A percentile compares a stretch with the other conserved stretches of the same genome.
These are phyloP conservation scores for Thripadectes ignobilis DNA, from an alignment of 2,797 vertebrate genomes.

Conservation along the genomic window DNA sequence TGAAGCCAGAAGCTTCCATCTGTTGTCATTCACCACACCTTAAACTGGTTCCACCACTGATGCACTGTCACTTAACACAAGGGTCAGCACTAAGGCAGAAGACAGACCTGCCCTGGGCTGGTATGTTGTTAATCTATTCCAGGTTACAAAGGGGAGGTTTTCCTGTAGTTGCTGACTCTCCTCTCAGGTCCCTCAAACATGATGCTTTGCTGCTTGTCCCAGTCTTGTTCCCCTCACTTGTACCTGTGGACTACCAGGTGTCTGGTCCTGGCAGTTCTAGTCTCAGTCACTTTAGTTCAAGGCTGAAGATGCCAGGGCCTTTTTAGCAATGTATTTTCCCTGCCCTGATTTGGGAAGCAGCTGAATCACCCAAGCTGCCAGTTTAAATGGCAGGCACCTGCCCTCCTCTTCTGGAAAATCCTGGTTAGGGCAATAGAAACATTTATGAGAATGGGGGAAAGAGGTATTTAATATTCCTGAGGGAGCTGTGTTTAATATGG, in stretches of 20 bases:
- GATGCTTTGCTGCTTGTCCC: neutral
- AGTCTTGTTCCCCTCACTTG: neutral
- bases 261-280: neutral
- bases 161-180: neutral
- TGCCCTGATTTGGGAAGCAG: neutral
- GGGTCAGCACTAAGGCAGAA: neutral
- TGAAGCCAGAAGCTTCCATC: neutral
- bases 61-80: neutral
- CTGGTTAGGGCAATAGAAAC: neutral
- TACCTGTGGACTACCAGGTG: neutral
- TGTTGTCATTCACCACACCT: neutral
- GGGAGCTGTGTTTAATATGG: neutral
- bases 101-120: neutral
- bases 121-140: neutral
- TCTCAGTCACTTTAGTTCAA: neutral
- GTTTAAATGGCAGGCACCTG: neutral
- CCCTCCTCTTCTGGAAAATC: neutral
- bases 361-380: neutral
- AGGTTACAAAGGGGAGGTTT: neutral
- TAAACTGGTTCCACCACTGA: constrained; percentile 11
- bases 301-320: neutral
- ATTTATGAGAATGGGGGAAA: neutral
- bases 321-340: rapidly evolving
- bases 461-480: neutral
- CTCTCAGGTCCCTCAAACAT: neutral